These are phyloP conservation scores for Struthidea cinerea DNA, from an alignment of 2,113 vertebrate species.

Conservation along the genomic window DNA sequence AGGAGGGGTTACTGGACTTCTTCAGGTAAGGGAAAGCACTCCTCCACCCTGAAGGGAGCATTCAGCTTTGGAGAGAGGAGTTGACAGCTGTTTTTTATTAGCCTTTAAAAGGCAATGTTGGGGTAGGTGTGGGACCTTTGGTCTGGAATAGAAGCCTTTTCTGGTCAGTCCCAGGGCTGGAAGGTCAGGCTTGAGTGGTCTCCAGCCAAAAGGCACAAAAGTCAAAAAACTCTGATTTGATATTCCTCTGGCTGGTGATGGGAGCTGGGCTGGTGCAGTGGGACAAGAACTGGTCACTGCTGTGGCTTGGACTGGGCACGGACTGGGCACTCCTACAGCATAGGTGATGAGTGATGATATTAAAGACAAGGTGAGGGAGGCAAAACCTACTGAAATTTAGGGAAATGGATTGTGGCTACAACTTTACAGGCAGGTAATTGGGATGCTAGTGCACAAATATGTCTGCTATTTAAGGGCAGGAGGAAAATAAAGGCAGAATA, in stretches of 20 bases:
- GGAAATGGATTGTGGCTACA: not conserved
- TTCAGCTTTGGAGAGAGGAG: not conserved
- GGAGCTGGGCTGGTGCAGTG: not conserved
- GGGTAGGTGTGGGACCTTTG: not conserved
- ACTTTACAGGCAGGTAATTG: not conserved
- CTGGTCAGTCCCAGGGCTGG: not conserved
- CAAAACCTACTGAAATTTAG: not conserved
- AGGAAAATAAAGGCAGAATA: not conserved
- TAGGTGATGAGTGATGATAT: not conserved
- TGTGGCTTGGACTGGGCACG: not conserved
- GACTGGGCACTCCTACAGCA: not conserved
- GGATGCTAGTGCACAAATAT: not conserved
- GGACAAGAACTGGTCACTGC: not conserved
- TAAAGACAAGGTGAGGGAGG: not conserved
- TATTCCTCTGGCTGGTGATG: not conserved
- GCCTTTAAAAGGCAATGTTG: not conserved
- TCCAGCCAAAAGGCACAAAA: not conserved
- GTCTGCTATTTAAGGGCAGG: not conserved
- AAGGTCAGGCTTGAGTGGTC: not conserved
- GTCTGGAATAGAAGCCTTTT: not conserved
- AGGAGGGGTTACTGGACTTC: not conserved
- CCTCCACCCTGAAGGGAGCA: slow-evolving; percentile 12
- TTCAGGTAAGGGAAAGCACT: not conserved
- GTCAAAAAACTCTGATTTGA: not conserved
- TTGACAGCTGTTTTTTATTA: slow-evolving; percentile 14